These are phyloP conservation scores for Tragelaphus buxtoni DNA, from an alignment of 2,113 vertebrate genomes.

Conservation along the genomic window DNA sequence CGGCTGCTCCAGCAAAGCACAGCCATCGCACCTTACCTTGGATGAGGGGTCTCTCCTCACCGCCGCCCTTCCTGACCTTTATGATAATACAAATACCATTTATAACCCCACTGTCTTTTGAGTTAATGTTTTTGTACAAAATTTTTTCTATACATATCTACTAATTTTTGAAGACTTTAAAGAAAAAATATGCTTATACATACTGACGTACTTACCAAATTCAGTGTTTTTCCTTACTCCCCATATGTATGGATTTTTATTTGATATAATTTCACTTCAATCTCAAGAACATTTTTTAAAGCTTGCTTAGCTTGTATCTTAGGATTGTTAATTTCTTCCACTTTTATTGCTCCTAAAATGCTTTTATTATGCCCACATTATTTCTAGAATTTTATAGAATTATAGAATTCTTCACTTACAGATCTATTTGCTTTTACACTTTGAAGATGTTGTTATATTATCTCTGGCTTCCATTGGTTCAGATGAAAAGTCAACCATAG, in stretches of 20 bases:
- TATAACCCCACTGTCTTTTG: neutral
- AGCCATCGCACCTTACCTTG: no score
- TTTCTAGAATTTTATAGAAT: neutral
- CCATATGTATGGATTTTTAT: neutral
- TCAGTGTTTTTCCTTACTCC: neutral
- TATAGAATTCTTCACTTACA: neutral
- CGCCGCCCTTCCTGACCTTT: no score
- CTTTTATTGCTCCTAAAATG: neutral
- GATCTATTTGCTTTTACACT: neutral
- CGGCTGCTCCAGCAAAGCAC: no score
- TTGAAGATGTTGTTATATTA: neutral
- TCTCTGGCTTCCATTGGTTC: neutral
- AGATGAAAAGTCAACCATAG: neutral
- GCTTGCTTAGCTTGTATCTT: neutral
- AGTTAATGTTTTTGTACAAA: neutral
- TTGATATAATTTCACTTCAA: neutral
- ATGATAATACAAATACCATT: neutral
- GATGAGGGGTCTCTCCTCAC: no score
- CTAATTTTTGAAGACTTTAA: neutral
- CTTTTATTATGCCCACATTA: neutral
- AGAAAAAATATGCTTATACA: neutral
- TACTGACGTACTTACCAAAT: neutral
- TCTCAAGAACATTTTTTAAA: neutral
- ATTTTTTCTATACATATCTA: neutral
- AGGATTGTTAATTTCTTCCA: neutral